phyloP scores from a whole-genome alignment of 2,888 invertebrate species.

The Operophtera brumata region DNA sequence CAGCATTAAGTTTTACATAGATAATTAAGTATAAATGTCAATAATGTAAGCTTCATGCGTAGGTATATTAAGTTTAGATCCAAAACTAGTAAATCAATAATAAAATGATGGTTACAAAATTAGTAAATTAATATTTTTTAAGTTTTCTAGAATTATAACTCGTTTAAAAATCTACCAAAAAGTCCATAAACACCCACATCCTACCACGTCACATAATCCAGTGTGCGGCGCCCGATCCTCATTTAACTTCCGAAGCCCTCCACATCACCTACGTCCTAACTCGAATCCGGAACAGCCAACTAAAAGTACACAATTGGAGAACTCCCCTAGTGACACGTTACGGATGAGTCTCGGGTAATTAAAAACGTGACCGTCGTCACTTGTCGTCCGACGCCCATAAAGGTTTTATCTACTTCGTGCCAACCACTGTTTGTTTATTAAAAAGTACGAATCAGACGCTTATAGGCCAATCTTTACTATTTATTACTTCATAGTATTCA shows the following conservation, averaged over 20 bases:
- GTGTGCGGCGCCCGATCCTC: slow-evolving; percentile 12
- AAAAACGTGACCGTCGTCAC: slow-evolving; percentile 80
- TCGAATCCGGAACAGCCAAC: slow-evolving; percentile 26
- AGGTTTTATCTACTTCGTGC: slow-evolving; percentile 72
- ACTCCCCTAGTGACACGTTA: slow-evolving; percentile 63
- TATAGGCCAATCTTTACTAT: neutral
- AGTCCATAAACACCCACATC: too few species aligned
- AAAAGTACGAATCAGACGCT: slow-evolving; percentile 49
- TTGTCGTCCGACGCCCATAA: slow-evolving; percentile 66
- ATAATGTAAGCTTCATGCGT: too few species aligned
- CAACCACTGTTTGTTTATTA: slow-evolving; percentile 66
- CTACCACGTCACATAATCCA: slow-evolving; percentile 3
- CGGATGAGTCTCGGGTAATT: slow-evolving; percentile 74
- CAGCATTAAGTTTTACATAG: too few species aligned
- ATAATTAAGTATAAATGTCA: too few species aligned
- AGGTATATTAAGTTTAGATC: too few species aligned
- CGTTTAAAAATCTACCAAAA: too few species aligned
- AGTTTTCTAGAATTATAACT: too few species aligned
- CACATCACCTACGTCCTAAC: slow-evolving; percentile 25
- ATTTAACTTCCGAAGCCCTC: slow-evolving; percentile 28
- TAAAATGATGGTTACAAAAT: too few species aligned
- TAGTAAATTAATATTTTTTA: too few species aligned
- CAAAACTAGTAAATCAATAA: too few species aligned
- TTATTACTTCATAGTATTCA: too few species aligned
- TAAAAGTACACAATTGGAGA: slow-evolving; percentile 48